A percentile compares a stretch with the other conserved stretches of the same genome.
Evolutionary conservation across 2,797 vertebrate species (phyloP).

Genomic region (Pipistrellus kuhlii): DNA sequence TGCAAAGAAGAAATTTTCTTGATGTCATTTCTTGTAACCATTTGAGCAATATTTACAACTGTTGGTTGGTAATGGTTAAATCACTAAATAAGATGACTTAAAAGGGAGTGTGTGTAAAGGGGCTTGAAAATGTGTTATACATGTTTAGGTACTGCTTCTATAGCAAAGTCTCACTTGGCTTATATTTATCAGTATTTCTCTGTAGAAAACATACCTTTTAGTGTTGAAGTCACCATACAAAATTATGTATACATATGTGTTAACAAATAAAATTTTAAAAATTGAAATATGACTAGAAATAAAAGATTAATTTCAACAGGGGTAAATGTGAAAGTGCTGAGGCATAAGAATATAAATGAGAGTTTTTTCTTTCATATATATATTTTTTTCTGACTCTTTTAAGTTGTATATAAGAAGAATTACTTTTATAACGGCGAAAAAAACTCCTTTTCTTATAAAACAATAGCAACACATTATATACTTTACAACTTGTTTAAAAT

Average conservation of each 20-base stretch:
- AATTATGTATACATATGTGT: neutral
- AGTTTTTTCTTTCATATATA: neutral
- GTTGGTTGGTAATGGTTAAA: neutral
- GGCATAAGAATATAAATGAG: neutral
- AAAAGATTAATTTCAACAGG: neutral
- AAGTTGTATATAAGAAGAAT: neutral
- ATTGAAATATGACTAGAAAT: neutral
- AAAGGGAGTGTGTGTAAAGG: neutral
- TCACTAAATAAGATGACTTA: neutral
- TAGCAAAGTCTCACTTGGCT: neutral
- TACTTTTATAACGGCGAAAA: neutral
- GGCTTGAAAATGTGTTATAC: neutral
- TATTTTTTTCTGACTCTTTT: neutral
- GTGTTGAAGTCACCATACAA: neutral
- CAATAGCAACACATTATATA: neutral
- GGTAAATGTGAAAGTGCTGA: neutral
- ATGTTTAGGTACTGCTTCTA: neutral
- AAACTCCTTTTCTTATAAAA: neutral
- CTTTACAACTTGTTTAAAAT: neutral
- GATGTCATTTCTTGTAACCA: neutral
- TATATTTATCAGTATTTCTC: neutral
- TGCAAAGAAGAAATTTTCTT: neutral
- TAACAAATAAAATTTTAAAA: neutral
- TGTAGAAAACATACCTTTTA: neutral
- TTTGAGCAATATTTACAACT: conserved; percentile 3